Evolutionary conservation across 2,888 invertebrate species (phyloP).

Genomic region (Buathra laborator): DNA sequence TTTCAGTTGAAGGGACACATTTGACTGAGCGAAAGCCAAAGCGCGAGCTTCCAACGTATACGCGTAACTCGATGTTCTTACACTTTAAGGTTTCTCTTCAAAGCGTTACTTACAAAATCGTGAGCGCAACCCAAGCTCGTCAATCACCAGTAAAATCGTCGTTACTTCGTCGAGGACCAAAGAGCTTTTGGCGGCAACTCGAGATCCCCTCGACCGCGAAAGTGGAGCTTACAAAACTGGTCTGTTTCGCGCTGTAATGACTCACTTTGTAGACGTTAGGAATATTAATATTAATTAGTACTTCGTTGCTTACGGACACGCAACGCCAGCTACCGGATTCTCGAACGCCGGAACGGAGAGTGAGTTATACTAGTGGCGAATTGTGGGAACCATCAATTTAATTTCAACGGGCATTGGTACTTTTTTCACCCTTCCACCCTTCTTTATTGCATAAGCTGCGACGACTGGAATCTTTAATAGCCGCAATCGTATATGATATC

Average conservation of each 20-base stretch:
- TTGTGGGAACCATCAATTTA: slow-evolving; percentile 61
- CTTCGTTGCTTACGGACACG: slow-evolving; percentile 46
- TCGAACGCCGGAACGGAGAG: slow-evolving; percentile 57
- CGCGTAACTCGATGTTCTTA: neutral
- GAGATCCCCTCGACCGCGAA: slow-evolving; percentile 18
- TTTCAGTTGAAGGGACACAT: slow-evolving; percentile 21
- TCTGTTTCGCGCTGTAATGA: slow-evolving; percentile 51
- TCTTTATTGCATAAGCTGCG: neutral
- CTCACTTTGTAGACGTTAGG: slow-evolving; percentile 60
- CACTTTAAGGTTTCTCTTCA: neutral
- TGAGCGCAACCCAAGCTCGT: slow-evolving; percentile 28
- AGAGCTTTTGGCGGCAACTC: slow-evolving; percentile 11
- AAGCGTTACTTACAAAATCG: slow-evolving; percentile 21
- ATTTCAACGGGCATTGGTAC: slow-evolving; percentile 47
- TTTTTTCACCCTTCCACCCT: neutral
- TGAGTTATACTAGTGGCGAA: slow-evolving; percentile 50
- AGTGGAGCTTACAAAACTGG: slow-evolving; percentile 34
- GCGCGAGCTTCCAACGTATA: neutral
- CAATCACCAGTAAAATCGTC: slow-evolving; percentile 53
- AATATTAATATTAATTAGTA: slow-evolving; percentile 67
- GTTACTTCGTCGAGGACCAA: slow-evolving; percentile 45
- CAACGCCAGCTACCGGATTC: slow-evolving; percentile 33
- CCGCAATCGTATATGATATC: neutral
- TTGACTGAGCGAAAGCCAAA: slow-evolving; percentile 43
- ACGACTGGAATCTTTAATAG: neutral